Evolutionary conservation across 2,888 invertebrate genomes (phyloP), one percentile per base, ranked within the genome.

Genomic region (Sphaerophoria taeniata): DNA sequence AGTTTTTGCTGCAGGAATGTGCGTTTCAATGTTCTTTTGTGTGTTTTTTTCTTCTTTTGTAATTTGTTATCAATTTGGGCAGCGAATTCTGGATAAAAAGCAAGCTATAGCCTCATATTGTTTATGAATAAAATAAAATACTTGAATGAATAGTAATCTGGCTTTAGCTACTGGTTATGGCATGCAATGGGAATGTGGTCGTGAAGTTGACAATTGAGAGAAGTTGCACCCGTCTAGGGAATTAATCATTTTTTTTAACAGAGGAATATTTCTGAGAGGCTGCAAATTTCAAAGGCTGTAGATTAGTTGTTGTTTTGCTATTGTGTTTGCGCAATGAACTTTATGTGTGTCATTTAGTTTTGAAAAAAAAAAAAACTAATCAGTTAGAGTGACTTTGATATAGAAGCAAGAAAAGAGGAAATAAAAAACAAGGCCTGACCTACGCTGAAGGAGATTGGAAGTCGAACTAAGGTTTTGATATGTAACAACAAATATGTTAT

Each of bases 31-130:
- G 67, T 53, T 51, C 36, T 60, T 60, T 72, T 76, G 51, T 70
- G 67, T 74, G 67, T 84, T 77, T 82, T 69, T 77, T 14, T 58
- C 6, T 24, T 39, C 1, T 36, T 9, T 36, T 4, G 16, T 43
- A 6, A 60, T 79, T 79, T 84, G 80, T 84, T 84, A 84, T 84
- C 84, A 76, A 76, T 72, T 80, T 80, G 75, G 80, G 84, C 67
- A 71, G 67, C 55, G 39, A 45, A 70, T 43, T 70, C 56, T 56
- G 56, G 39, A 33, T 4, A 55, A 24, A 53, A 56, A 39, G 0
- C 6, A 53, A 69, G 53, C 67, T 34, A 56, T 33, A n/a, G 33
- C 55, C 39, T 31, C 45, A 70, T 70, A 70, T 70, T 31, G 53
- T n/a, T 67, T 67, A 67, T 73, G 67, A 55, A 79, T 73, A 79